Base-by-base conservation (phyloP, 2,888 invertebrate genomes). In the Mesoligia furuncula region DNA sequence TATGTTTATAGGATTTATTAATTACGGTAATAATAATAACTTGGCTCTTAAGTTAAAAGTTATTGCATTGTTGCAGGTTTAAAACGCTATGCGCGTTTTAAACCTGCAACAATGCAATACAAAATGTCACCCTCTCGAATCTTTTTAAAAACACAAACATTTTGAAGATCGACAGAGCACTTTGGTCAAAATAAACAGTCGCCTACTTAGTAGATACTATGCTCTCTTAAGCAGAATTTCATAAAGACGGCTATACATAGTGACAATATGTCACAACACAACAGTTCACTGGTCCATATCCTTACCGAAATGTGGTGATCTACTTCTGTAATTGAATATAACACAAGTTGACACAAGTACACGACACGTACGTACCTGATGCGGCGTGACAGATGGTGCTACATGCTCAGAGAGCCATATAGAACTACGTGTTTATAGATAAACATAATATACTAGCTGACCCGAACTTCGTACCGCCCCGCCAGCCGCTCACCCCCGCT, bases 311-410 rank as follows among this genome's bases (percentile, higher is more conserved):
- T 7, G 36, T 4, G 9, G 17, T 69, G 54, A 69, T 54, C 69
- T 69, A 69, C 11, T 69, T 69, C 17, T n/a, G n/a, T 69, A 57
- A 39, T 69, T 57, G 36, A 57, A 57, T 39, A 57, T 51, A 57
- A 57, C 36, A 57, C 36, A 36, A 36, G 36, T 54, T 36, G 11
- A 69, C 36, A 24, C 31, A n/a, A 68, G 68, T n/a, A 67, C 9
- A 39, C 36, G 20, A 13, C 69, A 69, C 69, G 57, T n/a, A 17
- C 36, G 51, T n/a, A 54, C n/a, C n/a, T 69, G 57, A 69, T n/a
- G 54, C 20, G 17, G 54, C 57, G 57, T 39, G 57, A 69, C 69
- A 69, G 57, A 39, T 69, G 69, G 69, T 39, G 9, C 6, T 36
- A 36, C 20, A 69, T 54, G 36, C 42, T 42, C 42, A 42, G 42